A percentile compares a stretch with the other conserved stretches of the same genome.
Conservation (phyloP, 2,888 invertebrate genomes). For the Halictus quadricinctus region DNA sequence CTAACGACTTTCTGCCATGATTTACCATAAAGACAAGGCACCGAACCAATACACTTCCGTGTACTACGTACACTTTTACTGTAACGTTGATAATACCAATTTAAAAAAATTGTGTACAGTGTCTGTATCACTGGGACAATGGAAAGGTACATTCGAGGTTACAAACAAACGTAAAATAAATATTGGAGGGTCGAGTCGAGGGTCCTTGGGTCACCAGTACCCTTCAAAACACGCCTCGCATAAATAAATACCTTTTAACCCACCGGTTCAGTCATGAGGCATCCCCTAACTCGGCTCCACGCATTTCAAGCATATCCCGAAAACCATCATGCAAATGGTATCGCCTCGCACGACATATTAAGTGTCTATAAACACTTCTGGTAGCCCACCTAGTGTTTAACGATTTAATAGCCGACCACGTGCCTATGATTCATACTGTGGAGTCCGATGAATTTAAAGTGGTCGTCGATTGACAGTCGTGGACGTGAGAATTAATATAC, state of each 20-base stretch:
- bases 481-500: conserved; percentile 6
- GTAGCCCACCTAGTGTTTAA: neutral
- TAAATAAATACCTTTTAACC: neutral
- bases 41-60: neutral
- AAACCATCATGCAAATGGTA: conserved; percentile 4
- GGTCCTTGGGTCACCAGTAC: neutral
- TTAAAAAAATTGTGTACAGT: neutral
- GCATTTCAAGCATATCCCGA: conserved; percentile 2
- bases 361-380: conserved; percentile 6
- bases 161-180: neutral
- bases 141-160: neutral
- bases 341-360: neutral
- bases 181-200: neutral
- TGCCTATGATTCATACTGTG: conserved; percentile 5
- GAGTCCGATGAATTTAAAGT: conserved; percentile 1
- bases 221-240: neutral
- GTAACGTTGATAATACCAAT: neutral
- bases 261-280: neutral
- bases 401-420: conserved; percentile 10
- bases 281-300: neutral
- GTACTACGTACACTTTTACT: neutral
- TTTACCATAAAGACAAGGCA: neutral
- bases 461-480: neutral
- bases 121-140: neutral
- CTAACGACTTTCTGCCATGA: neutral